phyloP scores from a whole-genome alignment of 92 coral and sea anemone species.

The Zoanthus sansibaricus region DNA sequence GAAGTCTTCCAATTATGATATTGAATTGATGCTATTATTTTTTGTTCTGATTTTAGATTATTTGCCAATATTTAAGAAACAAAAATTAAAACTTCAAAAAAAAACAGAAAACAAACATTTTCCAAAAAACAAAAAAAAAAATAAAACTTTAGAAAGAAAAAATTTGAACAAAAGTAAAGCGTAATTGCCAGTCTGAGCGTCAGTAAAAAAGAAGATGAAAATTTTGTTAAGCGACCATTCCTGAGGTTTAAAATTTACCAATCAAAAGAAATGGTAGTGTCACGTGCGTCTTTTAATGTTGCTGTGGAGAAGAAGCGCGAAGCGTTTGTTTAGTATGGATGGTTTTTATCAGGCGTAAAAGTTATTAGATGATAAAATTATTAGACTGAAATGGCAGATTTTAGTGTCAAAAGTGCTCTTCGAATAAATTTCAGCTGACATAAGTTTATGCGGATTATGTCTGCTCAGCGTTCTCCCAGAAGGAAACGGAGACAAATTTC shows the following conservation, averaged over 20 bases:
- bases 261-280: background rate
- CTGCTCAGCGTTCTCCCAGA: slow-evolving; percentile 39
- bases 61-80: too few species aligned
- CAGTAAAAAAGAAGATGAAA: too few species aligned
- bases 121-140: too few species aligned
- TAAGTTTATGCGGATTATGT: slow-evolving; percentile 2
- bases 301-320: slow-evolving; percentile 38
- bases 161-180: too few species aligned
- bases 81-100: too few species aligned
- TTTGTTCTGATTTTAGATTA: too few species aligned
- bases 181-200: too few species aligned
- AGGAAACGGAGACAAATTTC: slow-evolving; percentile 71
- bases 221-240: too few species aligned
- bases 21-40: too few species aligned
- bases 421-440: slow-evolving; percentile 17
- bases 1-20: too few species aligned
- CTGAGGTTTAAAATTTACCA: background rate
- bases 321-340: slow-evolving; percentile 18
- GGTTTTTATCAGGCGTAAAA: slow-evolving; percentile 15
- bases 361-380: background rate
- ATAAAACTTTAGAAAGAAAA: too few species aligned
- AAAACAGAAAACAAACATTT: too few species aligned
- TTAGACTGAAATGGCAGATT: background rate
- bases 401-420: background rate
- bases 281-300: slow-evolving; percentile 28